These are phyloP conservation scores for Brachypalpus laphriformis DNA, from an alignment of 2,888 invertebrate genomes.

Conservation along the genomic window DNA sequence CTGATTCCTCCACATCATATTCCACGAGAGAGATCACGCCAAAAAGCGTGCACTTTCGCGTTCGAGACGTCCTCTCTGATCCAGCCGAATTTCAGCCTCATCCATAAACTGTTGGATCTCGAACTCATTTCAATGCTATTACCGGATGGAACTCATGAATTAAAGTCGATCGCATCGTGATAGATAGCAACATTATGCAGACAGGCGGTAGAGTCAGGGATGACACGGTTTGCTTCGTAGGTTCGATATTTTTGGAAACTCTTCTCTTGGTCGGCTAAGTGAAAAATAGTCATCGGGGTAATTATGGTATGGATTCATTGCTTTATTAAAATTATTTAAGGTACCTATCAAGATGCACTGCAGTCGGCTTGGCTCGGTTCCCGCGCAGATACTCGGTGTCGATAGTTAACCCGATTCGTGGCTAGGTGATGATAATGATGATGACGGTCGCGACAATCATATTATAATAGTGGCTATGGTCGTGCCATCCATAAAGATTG, in stretches of 20 bases:
- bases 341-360: constrained; percentile 61
- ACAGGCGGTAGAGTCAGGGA: constrained; percentile 49
- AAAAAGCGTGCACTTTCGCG: constrained; percentile 61
- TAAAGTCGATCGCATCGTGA: constrained; percentile 74
- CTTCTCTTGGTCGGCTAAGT: constrained; percentile 50
- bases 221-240: constrained; percentile 39
- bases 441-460: constrained; percentile 73
- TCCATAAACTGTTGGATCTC: constrained; percentile 59
- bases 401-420: constrained; percentile 73
- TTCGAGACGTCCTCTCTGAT: constrained; percentile 19
- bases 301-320: constrained; percentile 74
- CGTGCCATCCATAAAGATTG: constrained; percentile 70
- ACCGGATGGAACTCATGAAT: constrained; percentile 71
- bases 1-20: constrained; percentile 45
- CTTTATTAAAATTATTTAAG: constrained; percentile 74
- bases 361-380: constrained; percentile 20
- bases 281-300: constrained; percentile 74
- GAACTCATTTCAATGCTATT: constrained; percentile 72
- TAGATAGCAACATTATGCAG: constrained; percentile 62
- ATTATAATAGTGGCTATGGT: constrained; percentile 72
- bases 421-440: constrained; percentile 74
- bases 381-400: constrained; percentile 43
- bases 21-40: constrained; percentile 53
- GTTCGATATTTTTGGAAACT: constrained; percentile 30
- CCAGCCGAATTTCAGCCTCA: constrained; percentile 17